Evolutionary conservation across 2,888 invertebrate genomes (phyloP), one percentile per base, ranked within the genome.

Genomic region (Hypena proboscidalis): DNA sequence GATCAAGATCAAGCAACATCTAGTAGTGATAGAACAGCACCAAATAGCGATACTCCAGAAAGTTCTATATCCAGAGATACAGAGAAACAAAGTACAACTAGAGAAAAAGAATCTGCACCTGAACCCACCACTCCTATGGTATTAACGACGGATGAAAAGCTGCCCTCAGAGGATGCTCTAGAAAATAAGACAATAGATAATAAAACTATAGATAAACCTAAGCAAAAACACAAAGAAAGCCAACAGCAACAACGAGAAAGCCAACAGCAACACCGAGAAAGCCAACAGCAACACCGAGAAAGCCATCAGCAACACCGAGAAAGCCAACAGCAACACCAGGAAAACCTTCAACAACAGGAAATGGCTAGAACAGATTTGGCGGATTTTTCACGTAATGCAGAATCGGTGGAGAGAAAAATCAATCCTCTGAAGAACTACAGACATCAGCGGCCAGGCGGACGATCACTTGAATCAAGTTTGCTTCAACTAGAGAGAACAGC

Each of bases 361-460:
- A 34, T 50, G 9, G 52, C 48, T 4, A 66, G 39, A 32, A 8
- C 55, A 1, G 71, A 69, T 11, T 56, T 43, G 17, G 43, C 55
- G n/a, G 65, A 64, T 13, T 33, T 46, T 3, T 34, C 41, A 9
- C 70, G 68, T n/a, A 58, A 55, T 0, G 70, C 66, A 1, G 81
- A 78, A 21, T 69, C 76, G 5, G 75, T 73, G 0, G 83, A 84
- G 31, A 79, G 82, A 43, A 92, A 91, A 71, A 87, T 86, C 11
- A 91, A 87, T 54, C 68, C 87, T 19, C 50, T 91, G 26, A 92
- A 91, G 55, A 92, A 91, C 64, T 92, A 91, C 50, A 80, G 91
- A 65, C 91, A 91, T 63, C 90, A 90, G 47, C 75, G 90, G 6
- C 78, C 80, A 0, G 75, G 75, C 0, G 76, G 58, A 40, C 77